These are phyloP conservation scores for Triplophysa tibetana DNA, from an alignment of 2,113 vertebrate species.

Conservation along the genomic window DNA sequence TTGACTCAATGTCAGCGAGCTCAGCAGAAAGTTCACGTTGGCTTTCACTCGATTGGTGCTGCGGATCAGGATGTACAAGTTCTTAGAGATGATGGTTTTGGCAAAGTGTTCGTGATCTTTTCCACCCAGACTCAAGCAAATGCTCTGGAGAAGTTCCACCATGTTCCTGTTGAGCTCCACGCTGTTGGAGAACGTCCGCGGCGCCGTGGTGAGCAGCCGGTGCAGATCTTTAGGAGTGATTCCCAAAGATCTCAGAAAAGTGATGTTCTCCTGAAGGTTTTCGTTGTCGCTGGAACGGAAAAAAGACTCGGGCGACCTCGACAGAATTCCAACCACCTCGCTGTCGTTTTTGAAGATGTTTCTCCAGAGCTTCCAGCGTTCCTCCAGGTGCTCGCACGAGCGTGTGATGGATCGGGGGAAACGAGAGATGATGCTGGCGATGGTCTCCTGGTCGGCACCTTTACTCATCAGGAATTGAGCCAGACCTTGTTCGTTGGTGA, in stretches of 20 bases:
- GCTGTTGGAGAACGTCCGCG: conserved; percentile 79
- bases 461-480: conserved; percentile 73
- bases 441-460: conserved; percentile 66
- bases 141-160: conserved; percentile 68
- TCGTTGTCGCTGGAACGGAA: conserved; percentile 78
- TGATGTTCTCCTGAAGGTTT: conserved; percentile 76
- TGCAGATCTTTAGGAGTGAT: conserved; percentile 69
- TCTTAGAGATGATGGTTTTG: conserved; percentile 73
- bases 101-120: conserved; percentile 69
- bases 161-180: conserved; percentile 76
- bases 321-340: conserved; percentile 75
- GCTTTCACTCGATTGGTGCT: conserved; percentile 75
- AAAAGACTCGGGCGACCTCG: conserved; percentile 79
- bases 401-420: conserved; percentile 77
- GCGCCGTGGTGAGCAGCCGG: conserved; percentile 73
- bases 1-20: conserved; percentile 64
- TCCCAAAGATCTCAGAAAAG: conserved; percentile 74
- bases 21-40: conserved; percentile 71
- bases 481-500: conserved; percentile 73
- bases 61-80: conserved; percentile 77
- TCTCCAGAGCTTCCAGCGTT: conserved; percentile 80
- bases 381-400: conserved; percentile 69
- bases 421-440: conserved; percentile 78
- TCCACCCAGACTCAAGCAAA: conserved; percentile 66
- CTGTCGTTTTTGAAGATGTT: conserved; percentile 69